Conservation (phyloP, 2,113 vertebrate species). For the Otis tarda region DNA sequence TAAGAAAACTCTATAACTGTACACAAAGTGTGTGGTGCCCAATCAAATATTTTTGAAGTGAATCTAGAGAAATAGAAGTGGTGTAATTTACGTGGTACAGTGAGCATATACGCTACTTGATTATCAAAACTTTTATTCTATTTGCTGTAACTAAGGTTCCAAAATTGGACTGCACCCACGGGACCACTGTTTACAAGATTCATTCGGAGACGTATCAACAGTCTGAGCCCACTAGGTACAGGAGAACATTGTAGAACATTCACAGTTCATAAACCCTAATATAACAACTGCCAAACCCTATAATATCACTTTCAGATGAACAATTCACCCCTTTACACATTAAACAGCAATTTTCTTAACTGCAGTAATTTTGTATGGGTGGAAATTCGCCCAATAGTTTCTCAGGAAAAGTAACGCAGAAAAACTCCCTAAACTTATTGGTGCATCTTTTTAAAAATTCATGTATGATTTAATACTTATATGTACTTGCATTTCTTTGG, state of each 20-base stretch:
- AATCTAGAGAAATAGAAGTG: neutral
- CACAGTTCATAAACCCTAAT: conserved; percentile 24
- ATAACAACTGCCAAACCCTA: conserved; percentile 12
- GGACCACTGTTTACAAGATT: neutral
- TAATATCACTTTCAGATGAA: conserved; percentile 36
- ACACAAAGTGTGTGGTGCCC: neutral
- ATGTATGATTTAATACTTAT: neutral
- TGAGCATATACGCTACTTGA: neutral
- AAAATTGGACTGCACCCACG: neutral
- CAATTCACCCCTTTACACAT: conserved; percentile 39
- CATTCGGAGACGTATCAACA: conserved; percentile 14
- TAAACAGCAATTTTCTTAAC: conserved; percentile 60
- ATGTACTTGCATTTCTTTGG: neutral
- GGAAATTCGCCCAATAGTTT: neutral
- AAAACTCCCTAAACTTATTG: neutral
- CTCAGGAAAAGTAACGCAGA: neutral
- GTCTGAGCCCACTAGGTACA: neutral
- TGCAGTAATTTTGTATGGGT: conserved; percentile 21
- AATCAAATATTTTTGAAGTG: neutral
- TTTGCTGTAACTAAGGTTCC: conserved; percentile 32
- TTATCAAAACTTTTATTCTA: conserved; percentile 24
- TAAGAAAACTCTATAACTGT: neutral
- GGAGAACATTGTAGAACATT: conserved; percentile 41
- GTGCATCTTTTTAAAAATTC: neutral
- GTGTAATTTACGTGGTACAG: neutral